Percentiles rank a stretch among this genome's conserved stretches.
These are phyloP conservation scores for Sturnus vulgaris DNA, from an alignment of 2,113 vertebrate species.

Conservation along the genomic window DNA sequence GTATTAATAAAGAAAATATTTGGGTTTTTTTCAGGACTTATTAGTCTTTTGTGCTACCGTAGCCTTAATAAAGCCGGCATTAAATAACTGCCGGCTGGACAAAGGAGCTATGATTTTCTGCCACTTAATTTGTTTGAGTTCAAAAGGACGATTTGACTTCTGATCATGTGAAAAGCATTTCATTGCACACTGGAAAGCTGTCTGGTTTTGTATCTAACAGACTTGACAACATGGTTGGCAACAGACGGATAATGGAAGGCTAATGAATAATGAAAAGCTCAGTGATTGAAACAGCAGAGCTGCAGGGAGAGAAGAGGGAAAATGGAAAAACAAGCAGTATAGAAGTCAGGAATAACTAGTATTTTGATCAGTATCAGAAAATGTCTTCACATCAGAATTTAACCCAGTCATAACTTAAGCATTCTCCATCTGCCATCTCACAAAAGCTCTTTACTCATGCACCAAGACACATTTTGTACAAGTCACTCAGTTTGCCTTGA, in stretches of 20 bases:
- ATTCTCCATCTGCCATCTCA: not conserved
- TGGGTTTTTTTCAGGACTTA: not conserved
- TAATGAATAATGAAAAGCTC: constrained; percentile 38
- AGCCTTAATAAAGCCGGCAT: not conserved
- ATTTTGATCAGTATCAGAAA: not conserved
- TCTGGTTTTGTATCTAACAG: not conserved
- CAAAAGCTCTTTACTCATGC: not conserved
- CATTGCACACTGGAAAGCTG: not conserved
- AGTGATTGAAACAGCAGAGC: constrained; percentile 37
- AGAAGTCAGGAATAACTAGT: not conserved
- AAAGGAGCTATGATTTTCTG: not conserved
- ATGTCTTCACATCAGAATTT: not conserved
- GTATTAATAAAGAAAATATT: not conserved
- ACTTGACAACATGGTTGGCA: constrained; percentile 12
- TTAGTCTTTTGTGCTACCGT: not conserved
- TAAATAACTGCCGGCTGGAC: constrained; percentile 1
- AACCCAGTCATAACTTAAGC: not conserved
- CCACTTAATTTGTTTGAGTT: constrained; percentile 9
- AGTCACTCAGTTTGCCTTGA: not conserved
- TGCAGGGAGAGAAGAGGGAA: not conserved
- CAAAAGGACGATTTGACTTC: constrained; percentile 17
- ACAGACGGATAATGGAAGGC: not conserved
- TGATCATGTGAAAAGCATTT: constrained; percentile 36
- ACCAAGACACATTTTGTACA: not conserved
- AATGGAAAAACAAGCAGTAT: not conserved